Evolutionary conservation across 1,140 invertebrate species (phyloP).

Genomic region (Trypoxylus dichotomus): DNA sequence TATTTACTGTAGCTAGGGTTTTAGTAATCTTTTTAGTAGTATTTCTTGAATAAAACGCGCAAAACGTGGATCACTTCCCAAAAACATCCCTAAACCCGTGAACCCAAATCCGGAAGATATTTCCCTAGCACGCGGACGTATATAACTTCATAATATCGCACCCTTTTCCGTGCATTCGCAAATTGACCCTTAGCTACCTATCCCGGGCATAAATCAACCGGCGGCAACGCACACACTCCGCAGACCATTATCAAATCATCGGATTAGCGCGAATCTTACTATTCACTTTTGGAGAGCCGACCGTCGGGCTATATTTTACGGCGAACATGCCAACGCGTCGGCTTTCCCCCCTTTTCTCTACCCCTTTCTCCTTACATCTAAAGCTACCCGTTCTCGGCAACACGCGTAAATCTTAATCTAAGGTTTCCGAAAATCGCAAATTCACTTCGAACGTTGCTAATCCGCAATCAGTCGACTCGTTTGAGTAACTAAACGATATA

Average conservation of each 20-base stretch:
- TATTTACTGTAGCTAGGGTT: too few species aligned
- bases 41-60: too few species aligned
- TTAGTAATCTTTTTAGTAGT: too few species aligned
- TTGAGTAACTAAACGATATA: neutral
- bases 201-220: neutral
- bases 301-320: neutral
- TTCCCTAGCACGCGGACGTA: too few species aligned
- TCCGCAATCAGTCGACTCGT: neutral
- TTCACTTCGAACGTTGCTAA: neutral
- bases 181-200: neutral
- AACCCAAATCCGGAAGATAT: too few species aligned
- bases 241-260: conserved; percentile 18
- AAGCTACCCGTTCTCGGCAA: neutral
- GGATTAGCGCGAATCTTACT: conserved; percentile 14
- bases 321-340: neutral
- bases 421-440: neutral
- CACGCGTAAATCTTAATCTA: conserved; percentile 12
- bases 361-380: neutral
- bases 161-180: neutral
- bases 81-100: too few species aligned
- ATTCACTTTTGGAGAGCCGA: neutral
- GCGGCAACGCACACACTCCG: neutral
- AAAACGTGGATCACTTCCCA: too few species aligned
- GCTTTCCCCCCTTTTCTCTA: neutral
- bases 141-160: neutral